Evolutionary conservation across 1,140 invertebrate species (phyloP).

Genomic region (Danaus melanippus): DNA sequence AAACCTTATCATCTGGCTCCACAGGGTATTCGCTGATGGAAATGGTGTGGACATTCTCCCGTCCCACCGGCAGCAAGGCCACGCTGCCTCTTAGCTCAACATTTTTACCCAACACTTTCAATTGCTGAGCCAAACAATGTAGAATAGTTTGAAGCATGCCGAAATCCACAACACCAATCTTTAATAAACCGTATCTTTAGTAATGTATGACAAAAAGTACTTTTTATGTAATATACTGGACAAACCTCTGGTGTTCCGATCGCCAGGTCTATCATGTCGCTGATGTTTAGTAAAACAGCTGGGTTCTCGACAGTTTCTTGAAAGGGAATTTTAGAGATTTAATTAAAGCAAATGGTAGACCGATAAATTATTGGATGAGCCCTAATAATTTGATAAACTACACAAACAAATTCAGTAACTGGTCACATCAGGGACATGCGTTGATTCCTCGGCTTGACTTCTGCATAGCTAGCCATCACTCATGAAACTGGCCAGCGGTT

Average conservation of each 20-base stretch:
- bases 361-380: no score
- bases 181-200: not conserved
- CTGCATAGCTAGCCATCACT: no score
- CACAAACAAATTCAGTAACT: no score
- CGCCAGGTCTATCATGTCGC: constrained; percentile 58
- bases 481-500: no score
- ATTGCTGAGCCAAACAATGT: constrained; percentile 78
- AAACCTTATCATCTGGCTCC: constrained; percentile 29
- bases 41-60: constrained; percentile 36
- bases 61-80: constrained; percentile 24
- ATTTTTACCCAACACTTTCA: constrained; percentile 71
- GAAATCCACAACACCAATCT: constrained; percentile 85
- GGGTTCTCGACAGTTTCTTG: not conserved
- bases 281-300: constrained; percentile 41
- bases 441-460: no score
- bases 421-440: no score
- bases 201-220: constrained; percentile 1
- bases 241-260: constrained; percentile 59
- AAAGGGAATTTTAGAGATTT: no score
- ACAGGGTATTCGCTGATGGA: constrained; percentile 46
- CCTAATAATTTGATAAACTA: no score
- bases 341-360: no score
- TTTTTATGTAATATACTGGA: not conserved
- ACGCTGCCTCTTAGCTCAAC: constrained; percentile 73
- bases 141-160: constrained; percentile 83